Evolutionary conservation across 2,113 vertebrate genomes (phyloP), one percentile per base, ranked within the genome.

Genomic region (Cariama cristata): DNA sequence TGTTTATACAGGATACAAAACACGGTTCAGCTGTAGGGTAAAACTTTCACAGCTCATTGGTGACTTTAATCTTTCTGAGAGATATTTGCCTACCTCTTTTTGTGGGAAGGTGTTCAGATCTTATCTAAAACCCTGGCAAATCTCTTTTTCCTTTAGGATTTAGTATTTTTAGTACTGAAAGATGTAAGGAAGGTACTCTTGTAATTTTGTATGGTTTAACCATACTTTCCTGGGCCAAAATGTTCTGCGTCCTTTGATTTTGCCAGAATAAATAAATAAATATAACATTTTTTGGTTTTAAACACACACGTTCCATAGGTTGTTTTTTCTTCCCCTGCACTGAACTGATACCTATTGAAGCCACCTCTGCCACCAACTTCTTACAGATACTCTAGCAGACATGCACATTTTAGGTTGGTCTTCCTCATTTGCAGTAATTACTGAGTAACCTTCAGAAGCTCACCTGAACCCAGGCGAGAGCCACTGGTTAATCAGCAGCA

Each of bases 131-230:
- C n/a, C 40, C 22, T 17, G 45, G 40, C 14, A 80, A 67, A 59
- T 42, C 12, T 35, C 21, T 60, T 86, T 55, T 66, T 49, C 26
- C 33, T 49, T 42, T 35, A 47, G 47, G 30, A 62, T 68, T 73
- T 80, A 67, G 5, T 18, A 42, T 35, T 74, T 47, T 49, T 49
- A 55, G 22, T 20, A 49, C 26, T 55, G 40, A 55, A 68, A 68
- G 40, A 28, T 38, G 22, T 35, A 49, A 68, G 18, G 47, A 62
- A 68, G 22, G 11, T 28, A 49, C 10, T 21, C 9, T 50, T 42
- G 4, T 50, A 5, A 42, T 80, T 80, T 74, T 35, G 38, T 59
- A 47, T n/a, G 4, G 18, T 97, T 97, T 97, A 91, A 95, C 91
- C 52, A 76, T 91, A 85, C 17, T 97, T 96, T 66, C 76, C 23